phyloP scores from a whole-genome alignment of 2,888 invertebrate species.

The Diarsia mendica region DNA sequence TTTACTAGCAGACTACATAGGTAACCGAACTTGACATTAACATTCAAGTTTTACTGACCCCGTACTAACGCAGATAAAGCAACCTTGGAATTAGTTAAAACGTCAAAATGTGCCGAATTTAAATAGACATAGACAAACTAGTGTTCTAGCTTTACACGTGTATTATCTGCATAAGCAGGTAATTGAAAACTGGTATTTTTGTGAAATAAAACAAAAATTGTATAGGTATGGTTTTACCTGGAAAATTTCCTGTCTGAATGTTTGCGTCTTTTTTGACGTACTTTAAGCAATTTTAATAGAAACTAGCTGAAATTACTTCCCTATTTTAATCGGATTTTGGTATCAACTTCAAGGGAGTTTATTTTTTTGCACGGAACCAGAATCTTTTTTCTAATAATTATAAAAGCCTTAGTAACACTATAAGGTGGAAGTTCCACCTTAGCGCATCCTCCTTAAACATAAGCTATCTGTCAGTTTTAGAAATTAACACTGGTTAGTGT shows the following conservation, averaged over 20 bases:
- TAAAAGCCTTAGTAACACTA: no score
- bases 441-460: no score
- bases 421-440: no score
- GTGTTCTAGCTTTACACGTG: neutral
- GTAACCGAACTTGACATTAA: constrained; percentile 20
- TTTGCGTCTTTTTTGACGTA: neutral
- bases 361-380: no score
- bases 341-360: no score
- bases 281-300: neutral
- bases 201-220: neutral
- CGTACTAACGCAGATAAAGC: constrained; percentile 12
- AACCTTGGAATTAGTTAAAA: constrained; percentile 32
- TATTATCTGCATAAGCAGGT: neutral
- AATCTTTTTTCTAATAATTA: no score
- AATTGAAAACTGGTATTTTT: constrained; percentile 13
- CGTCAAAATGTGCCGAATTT: constrained; percentile 10
- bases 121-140: neutral
- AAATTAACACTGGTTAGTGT: no score
- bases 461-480: no score
- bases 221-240: neutral
- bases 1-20: neutral
- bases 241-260: no score
- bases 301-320: no score
- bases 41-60: constrained; percentile 22
- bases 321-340: no score